These are phyloP conservation scores for Bucco capensis DNA, from an alignment of 2,113 vertebrate genomes.

Conservation along the genomic window DNA sequence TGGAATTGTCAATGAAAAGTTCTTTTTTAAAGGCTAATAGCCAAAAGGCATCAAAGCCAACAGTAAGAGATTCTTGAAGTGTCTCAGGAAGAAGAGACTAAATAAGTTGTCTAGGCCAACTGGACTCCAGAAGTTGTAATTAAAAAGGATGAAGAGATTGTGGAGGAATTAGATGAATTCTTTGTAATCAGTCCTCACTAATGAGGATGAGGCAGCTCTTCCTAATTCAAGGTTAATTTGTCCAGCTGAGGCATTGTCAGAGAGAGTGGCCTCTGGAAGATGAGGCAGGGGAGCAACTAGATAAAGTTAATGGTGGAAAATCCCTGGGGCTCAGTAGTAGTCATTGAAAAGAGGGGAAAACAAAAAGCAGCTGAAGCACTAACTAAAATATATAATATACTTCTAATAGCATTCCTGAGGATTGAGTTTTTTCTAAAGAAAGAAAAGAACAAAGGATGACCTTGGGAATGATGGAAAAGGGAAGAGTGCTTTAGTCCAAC, in stretches of 20 bases:
- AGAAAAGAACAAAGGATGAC: constrained; percentile 54
- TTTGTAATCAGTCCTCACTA: constrained; percentile 51
- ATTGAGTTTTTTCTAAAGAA: constrained; percentile 35
- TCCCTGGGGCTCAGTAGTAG: constrained; percentile 27
- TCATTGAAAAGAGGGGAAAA: constrained; percentile 44
- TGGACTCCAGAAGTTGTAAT: constrained; percentile 26
- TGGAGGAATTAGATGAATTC: constrained; percentile 43
- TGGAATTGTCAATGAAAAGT: not conserved
- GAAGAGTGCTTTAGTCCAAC: not conserved
- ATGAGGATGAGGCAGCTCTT: constrained; percentile 38
- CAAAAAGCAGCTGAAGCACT: constrained; percentile 32
- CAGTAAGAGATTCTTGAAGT: not conserved
- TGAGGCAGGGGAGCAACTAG: constrained; percentile 27
- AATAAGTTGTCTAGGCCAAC: constrained; percentile 21
- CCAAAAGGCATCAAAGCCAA: not conserved
- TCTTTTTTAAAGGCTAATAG: not conserved
- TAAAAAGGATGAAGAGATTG: constrained; percentile 37
- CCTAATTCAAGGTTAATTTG: constrained; percentile 58
- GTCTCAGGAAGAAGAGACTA: not conserved
- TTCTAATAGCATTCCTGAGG: constrained; percentile 29
- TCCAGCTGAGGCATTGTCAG: constrained; percentile 29
- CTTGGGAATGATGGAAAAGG: constrained; percentile 37
- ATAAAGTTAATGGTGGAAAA: constrained; percentile 57
- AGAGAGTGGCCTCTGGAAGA: constrained; percentile 38
- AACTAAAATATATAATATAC: constrained; percentile 27